Evolutionary conservation across 2,113 vertebrate species (phyloP), one percentile per base, ranked within the genome.

Genomic region (Galbula dea): DNA sequence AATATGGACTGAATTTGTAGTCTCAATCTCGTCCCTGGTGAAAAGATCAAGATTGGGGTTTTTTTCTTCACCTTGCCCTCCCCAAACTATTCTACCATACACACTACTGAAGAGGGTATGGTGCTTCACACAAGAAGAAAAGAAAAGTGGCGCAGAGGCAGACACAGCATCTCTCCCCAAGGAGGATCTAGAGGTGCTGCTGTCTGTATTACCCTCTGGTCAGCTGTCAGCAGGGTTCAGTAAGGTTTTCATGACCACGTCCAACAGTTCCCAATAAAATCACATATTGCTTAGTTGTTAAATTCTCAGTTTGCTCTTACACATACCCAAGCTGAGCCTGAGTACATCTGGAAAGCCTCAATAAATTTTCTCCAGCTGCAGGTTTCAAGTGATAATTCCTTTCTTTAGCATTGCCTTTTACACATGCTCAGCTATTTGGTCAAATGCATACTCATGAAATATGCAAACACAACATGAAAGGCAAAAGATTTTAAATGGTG

Each of bases 351-450:
- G 79, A 34, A 79, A 93, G 65, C 36, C 30, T 71, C 72, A 89
- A 91, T 86, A 91, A 48, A 93, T 93, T 90, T 96, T 83, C 90
- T 93, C 90, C 92, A 95, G 93, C 88, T 96, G 96, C 82, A 91
- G 85, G 72, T 93, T 95, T 86, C 58, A 91, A 93, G 85, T 29
- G 91, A 91, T 67, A 52, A 94, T 91, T 94, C 90, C 92, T 88
- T 91, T 67, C 88, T 91, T 94, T 80, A 58, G 34, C 92, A 89
- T 85, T 2, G 55, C 75, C 79, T 93, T 83, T 89, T 79, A 79
- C 75, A 93, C 72, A 58, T 1, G 22, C 78, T 93, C 88, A 93
- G 92, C 93, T 94, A 39, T 94, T 95, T 0, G 63, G 79, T 88
- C 93, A 94, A 95, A 91, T 74, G 85, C 89, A 89, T 52, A 80